Conservation (phyloP, 2,888 invertebrate species). For the Omphaloscelis lunosa region DNA sequence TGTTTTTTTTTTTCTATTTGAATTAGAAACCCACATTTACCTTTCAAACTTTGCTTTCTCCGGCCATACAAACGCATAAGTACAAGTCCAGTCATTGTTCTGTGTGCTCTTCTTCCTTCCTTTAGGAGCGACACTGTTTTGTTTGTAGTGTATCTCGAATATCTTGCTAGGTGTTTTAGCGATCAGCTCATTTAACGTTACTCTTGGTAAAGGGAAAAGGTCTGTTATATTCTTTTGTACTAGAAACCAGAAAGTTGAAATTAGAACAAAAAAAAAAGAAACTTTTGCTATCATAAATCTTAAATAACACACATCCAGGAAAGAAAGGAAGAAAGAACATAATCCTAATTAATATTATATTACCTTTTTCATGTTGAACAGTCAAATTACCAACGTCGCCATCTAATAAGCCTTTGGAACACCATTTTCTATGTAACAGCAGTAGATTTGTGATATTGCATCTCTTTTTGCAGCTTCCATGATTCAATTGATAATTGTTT, state of each 20-base stretch:
- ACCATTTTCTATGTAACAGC: conserved; percentile 71
- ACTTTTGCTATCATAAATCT: background rate
- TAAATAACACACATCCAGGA: background rate
- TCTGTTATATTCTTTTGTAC: conserved; percentile 77
- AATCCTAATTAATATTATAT: too few relatives aligned
- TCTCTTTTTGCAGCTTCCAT: background rate
- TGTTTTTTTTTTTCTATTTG: too few relatives aligned
- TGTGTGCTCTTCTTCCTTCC: conserved; percentile 78
- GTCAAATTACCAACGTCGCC: conserved; percentile 62
- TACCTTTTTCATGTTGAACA: conserved; percentile 74
- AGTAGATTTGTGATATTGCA: conserved; percentile 11
- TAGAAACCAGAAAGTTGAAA: conserved; percentile 58
- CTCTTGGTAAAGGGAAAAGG: conserved; percentile 87
- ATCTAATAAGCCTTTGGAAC: conserved; percentile 72
- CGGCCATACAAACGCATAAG: conserved; percentile 91
- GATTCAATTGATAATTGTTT: conserved; percentile 34
- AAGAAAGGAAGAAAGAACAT: background rate
- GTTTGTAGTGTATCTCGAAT: conserved; percentile 81
- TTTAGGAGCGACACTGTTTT: conserved; percentile 75
- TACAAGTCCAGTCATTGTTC: conserved; percentile 88
- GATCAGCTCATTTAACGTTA: conserved; percentile 86
- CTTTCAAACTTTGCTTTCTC: conserved; percentile 88
- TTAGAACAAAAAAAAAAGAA: too few relatives aligned
- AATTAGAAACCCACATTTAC: conserved; percentile 61
- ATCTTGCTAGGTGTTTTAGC: conserved; percentile 84